Conservation (phyloP, 37 sponge, comb jelly and placozoan genomes). For the Mnemiopsis leidyi region DNA sequence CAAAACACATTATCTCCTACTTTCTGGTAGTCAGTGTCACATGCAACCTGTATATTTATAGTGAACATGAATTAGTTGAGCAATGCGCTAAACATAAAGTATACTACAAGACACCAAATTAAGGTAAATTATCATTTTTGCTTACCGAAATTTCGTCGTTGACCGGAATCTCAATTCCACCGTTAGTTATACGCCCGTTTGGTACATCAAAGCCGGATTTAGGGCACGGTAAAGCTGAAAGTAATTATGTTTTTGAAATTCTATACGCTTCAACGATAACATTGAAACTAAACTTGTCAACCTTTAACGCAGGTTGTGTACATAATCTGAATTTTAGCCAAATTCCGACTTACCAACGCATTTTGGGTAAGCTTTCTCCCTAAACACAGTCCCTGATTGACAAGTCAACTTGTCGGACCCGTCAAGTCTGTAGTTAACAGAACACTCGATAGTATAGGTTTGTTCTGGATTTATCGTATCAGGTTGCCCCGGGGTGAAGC, state of each 20-base stretch:
- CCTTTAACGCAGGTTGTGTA: no score
- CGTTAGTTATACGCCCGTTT: neutral
- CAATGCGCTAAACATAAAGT: no score
- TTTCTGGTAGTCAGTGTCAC: no score
- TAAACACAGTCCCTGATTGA: neutral
- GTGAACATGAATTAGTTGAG: no score
- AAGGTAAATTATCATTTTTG: no score
- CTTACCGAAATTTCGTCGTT: neutral
- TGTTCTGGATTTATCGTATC: neutral
- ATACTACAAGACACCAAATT: no score
- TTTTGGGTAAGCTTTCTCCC: constrained; percentile 7
- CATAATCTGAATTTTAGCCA: no score
- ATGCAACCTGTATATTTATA: no score
- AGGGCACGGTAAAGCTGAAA: constrained; percentile 24
- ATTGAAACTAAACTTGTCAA: no score
- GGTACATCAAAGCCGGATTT: neutral
- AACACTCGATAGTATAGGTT: neutral
- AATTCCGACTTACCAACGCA: constrained; percentile 4
- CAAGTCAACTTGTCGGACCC: neutral
- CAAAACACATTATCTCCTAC: no score
- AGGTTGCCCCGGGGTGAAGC: neutral
- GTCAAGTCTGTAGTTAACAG: neutral
- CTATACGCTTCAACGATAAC: no score
- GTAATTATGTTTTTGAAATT: no score
- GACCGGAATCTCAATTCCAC: neutral